phyloP scores from a whole-genome alignment of 53 echinoderm and acorn worm genomes.

The Pentamera pediparva region DNA sequence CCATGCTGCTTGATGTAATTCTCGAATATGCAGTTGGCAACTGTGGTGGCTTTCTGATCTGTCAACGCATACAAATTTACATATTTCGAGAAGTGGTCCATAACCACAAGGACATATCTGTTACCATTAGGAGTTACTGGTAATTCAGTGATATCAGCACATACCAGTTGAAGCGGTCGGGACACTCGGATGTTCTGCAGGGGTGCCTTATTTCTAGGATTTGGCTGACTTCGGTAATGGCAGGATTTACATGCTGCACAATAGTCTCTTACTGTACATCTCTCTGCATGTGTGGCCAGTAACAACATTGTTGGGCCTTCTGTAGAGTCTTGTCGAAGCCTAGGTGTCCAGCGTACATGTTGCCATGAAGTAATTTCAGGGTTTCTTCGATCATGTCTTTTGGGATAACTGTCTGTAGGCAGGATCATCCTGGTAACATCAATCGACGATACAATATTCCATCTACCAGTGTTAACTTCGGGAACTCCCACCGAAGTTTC shows the following conservation, averaged over 20 bases:
- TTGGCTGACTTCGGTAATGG: too few relatives aligned
- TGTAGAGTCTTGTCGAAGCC: too few relatives aligned
- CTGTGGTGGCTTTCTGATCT: constrained; percentile 29
- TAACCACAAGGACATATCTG: constrained; percentile 45
- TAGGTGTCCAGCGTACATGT: not conserved
- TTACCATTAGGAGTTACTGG: constrained; percentile 40
- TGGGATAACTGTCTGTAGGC: not conserved
- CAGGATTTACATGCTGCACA: too few relatives aligned
- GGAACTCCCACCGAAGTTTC: too few relatives aligned
- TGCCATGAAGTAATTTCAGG: not conserved
- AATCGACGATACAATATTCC: too few relatives aligned
- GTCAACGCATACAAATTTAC: constrained; percentile 35
- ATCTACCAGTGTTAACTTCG: too few relatives aligned
- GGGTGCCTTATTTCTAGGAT: too few relatives aligned
- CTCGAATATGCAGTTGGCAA: constrained; percentile 35
- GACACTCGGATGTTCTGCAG: too few relatives aligned
- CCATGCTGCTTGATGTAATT: constrained; percentile 35
- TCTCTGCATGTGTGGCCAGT: too few relatives aligned
- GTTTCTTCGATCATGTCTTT: not conserved
- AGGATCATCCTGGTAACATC: too few relatives aligned
- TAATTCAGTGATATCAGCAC: constrained; percentile 44
- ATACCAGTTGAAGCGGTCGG: too few relatives aligned
- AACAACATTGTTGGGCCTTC: not conserved
- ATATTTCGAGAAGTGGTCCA: constrained; percentile 58
- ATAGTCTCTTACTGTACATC: too few relatives aligned